These are phyloP conservation scores for Drosophila tristis DNA, from an alignment of 1,140 invertebrate species.

Conservation along the genomic window DNA sequence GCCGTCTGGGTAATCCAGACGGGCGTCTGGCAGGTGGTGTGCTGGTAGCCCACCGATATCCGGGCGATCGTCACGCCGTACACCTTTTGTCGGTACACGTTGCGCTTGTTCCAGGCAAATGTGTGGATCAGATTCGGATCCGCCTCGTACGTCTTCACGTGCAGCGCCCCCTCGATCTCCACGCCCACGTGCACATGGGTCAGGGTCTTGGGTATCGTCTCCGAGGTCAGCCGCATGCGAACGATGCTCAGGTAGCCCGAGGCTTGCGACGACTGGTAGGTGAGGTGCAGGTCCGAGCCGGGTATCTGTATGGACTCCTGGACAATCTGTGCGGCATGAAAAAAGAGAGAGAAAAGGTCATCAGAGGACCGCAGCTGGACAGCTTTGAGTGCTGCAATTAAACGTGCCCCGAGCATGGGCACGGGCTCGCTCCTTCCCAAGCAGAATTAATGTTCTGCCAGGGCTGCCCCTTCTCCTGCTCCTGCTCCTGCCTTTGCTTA, in stretches of 20 bases:
- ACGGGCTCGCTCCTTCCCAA: constrained; percentile 1
- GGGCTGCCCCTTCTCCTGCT: not conserved
- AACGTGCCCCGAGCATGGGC: constrained; percentile 51
- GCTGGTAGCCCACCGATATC: constrained; percentile 97
- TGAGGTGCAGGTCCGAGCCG: constrained; percentile 94
- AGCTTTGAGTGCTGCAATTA: constrained; percentile 69
- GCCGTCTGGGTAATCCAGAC: constrained; percentile 98
- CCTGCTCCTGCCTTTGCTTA: not conserved
- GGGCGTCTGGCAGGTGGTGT: constrained; percentile 92
- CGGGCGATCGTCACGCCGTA: constrained; percentile 94
- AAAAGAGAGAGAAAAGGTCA: not conserved
- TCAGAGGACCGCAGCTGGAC: constrained; percentile 58
- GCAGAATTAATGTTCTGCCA: constrained; percentile 59
- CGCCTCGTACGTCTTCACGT: constrained; percentile 96
- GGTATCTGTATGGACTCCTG: constrained; percentile 97
- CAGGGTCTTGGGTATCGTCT: constrained; percentile 91
- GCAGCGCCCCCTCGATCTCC: constrained; percentile 95
- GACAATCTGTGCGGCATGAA: constrained; percentile 89
- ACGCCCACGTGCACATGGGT: constrained; percentile 95
- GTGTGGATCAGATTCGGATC: constrained; percentile 97
- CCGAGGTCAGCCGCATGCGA: constrained; percentile 94
- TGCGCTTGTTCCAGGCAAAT: constrained; percentile 98
- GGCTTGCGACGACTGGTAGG: constrained; percentile 96
- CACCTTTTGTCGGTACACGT: constrained; percentile 98
- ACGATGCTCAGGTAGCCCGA: constrained; percentile 96